Percentiles rank a stretch among this genome's conserved stretches.
Conservation (phyloP, 2,888 invertebrate genomes). For the Nephrotoma guestfalica region DNA sequence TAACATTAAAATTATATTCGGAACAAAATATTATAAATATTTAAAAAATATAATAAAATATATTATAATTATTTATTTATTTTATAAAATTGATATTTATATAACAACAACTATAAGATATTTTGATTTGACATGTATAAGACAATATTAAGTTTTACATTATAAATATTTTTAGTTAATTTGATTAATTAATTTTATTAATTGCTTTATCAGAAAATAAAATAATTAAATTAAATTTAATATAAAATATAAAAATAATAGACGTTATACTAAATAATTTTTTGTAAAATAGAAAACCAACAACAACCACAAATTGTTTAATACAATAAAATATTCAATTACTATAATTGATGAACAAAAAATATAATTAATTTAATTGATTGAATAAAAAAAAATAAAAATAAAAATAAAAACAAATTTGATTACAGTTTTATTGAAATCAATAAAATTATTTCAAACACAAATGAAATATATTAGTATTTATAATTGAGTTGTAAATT, state of each 20-base stretch:
- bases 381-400: background rate
- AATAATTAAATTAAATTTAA: too few species aligned
- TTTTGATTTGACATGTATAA: background rate
- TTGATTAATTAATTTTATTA: too few species aligned
- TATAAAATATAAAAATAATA: background rate
- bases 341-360: background rate
- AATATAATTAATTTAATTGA: background rate
- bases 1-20: background rate
- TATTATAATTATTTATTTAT: background rate
- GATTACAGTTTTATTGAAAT: background rate
- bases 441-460: background rate
- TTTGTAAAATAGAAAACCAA: background rate
- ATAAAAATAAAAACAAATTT: background rate
- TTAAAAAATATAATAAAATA: background rate
- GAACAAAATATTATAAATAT: background rate
- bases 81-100: background rate
- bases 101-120: background rate
- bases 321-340: background rate
- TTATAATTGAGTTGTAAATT: background rate
- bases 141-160: background rate
- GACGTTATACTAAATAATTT: background rate
- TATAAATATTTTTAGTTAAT: background rate
- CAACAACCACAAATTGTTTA: background rate
- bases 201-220: too few species aligned
- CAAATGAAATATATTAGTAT: background rate